Evolutionary conservation across 2,888 invertebrate species (phyloP).

Genomic region (Drosophila putrida): DNA sequence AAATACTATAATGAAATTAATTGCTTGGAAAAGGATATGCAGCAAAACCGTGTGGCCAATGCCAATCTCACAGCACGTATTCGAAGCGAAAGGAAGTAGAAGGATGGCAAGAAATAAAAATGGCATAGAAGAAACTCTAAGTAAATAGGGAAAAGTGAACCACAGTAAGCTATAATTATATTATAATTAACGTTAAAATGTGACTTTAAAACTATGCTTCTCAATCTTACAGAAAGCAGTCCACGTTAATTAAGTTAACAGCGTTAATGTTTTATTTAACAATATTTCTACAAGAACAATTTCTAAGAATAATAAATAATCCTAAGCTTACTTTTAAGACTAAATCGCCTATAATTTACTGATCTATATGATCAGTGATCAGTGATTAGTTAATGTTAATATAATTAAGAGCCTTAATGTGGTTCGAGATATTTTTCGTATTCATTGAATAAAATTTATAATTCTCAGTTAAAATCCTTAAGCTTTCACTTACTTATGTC

Average conservation of each 20-base stretch:
- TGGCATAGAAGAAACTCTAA: neutral
- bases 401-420: neutral
- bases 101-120: neutral
- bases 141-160: neutral
- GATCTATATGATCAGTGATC: no score
- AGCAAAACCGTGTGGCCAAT: slow-evolving; percentile 24
- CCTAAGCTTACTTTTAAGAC: no score
- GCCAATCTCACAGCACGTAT: slow-evolving; percentile 16
- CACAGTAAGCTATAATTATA: neutral
- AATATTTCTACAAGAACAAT: neutral
- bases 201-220: neutral
- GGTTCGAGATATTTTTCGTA: neutral
- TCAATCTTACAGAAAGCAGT: neutral
- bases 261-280: neutral
- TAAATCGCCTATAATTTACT: no score
- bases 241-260: no score
- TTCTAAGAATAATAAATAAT: no score
- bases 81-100: neutral
- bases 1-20: slow-evolving; percentile 69
- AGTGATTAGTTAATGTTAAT: neutral
- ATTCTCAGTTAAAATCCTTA: no score
- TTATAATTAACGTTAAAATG: slow-evolving; percentile 5
- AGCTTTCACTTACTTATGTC: no score
- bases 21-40: slow-evolving; percentile 58
- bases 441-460: no score